Base-by-base conservation (phyloP, 2,888 invertebrate genomes). In the Congeria kusceri region DNA sequence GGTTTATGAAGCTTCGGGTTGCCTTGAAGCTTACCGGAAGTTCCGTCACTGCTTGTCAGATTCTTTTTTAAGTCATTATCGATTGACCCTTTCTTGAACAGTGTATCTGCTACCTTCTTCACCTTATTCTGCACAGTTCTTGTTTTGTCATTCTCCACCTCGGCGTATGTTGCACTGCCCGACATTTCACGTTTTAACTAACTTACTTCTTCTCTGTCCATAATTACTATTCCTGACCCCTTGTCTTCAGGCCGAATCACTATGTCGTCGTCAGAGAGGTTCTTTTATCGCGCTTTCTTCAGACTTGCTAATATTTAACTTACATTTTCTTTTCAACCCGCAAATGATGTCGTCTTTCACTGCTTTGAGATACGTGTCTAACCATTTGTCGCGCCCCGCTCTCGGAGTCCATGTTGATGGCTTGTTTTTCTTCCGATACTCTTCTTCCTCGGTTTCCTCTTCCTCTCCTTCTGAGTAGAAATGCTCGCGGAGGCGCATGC, bases 231-330 rank as follows among this genome's bases (percentile, higher is more conserved):
- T 13, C 71, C 63, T 2, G 71, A 71, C 3, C 71, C 64, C 20
- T 72, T 65, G 23, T 72, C 72, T 18, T 57, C 57, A 9, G 64
- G 72, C 32, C 65, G 27, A 20, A 72, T 72, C 5, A 72, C 65
- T 39, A 63, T 56, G 9, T 63, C 20, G 13, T 63, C 56, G 39
- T 71, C 39, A 15, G 18, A 71, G 20, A 23, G 63, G 61, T 25
- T 28, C 23, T 13, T 39, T 1, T 3, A 71, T n/a, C n/a, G 70
- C 70, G 25, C 7, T 5, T 15, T 57, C 9, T 39, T 71, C 70
- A 11, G 29, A n/a, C n/a, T 7, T 62, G 1, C 53, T 32, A n/a
- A 71, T 44, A 53, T 71, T 63, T 9, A 63, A 27, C 32, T 49
- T 71, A 15, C 9, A n/a, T 0, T 23, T 39, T 39, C 3, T 11